Evolutionary conservation across 2,888 invertebrate genomes (phyloP).

Genomic region (Catocala nupta): DNA sequence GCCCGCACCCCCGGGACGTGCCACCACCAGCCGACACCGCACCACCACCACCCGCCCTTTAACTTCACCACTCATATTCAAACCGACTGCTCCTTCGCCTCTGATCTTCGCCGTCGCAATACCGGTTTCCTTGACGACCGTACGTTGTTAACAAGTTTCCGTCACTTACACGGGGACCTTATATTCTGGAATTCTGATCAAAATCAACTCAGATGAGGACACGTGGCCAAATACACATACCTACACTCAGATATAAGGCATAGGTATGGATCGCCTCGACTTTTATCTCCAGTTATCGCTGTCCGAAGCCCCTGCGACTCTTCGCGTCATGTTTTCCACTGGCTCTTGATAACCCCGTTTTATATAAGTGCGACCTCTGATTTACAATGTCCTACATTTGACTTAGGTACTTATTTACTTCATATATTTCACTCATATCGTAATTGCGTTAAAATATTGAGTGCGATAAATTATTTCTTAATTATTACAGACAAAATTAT

Average conservation of each 20-base stretch:
- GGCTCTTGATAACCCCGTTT: conserved; percentile 42
- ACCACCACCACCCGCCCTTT: not conserved
- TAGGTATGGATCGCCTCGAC: not conserved
- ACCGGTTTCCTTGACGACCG: not conserved
- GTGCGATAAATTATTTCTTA: conserved; percentile 1
- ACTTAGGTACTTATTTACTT: conserved; percentile 41
- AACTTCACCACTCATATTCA: not conserved
- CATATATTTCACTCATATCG: conserved; percentile 10
- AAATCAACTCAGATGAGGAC: not conserved
- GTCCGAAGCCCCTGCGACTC: conserved; percentile 24
- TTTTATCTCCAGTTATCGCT: conserved; percentile 36
- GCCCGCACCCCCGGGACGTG: not conserved
- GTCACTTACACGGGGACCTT: not conserved
- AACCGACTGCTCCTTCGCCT: not conserved
- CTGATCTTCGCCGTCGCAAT: not conserved
- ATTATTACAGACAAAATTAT: not conserved
- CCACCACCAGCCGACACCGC: conserved; percentile 1
- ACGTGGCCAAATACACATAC: not conserved
- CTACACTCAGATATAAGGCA: not conserved
- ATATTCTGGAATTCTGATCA: not conserved
- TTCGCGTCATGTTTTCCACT: conserved; percentile 37
- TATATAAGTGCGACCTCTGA: conserved; percentile 45
- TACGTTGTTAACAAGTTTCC: not conserved
- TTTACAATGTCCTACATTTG: conserved; percentile 53
- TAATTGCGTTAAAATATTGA: conserved; percentile 6